phyloP scores from a whole-genome alignment of 2,113 vertebrate species.

The Calidris pugnax region DNA sequence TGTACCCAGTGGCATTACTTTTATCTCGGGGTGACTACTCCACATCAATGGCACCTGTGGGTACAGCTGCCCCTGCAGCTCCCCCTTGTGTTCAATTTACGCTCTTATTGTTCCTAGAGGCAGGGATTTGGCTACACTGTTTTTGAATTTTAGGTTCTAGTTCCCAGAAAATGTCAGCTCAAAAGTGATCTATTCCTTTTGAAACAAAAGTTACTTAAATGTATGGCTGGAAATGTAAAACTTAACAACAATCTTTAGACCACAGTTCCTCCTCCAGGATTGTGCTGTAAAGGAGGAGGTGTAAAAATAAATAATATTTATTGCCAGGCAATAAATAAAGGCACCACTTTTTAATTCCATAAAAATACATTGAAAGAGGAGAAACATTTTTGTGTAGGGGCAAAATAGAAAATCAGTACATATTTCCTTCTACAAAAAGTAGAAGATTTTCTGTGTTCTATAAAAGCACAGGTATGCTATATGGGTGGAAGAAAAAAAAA shows the following conservation, averaged over 20 bases:
- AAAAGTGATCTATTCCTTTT: neutral
- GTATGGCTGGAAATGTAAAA: slow-evolving; percentile 28
- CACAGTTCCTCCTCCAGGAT: slow-evolving; percentile 57
- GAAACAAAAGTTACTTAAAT: slow-evolving; percentile 12
- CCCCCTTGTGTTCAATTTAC: neutral
- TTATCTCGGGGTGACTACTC: neutral
- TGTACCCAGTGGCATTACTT: neutral
- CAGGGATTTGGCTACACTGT: neutral
- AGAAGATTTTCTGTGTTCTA: neutral
- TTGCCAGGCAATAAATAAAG: slow-evolving; percentile 7
- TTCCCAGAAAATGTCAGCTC: slow-evolving; percentile 21
- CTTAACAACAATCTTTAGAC: slow-evolving; percentile 35
- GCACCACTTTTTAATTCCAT: neutral
- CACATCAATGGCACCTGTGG: neutral
- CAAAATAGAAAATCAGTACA: neutral
- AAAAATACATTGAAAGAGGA: neutral
- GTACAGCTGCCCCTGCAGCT: neutral
- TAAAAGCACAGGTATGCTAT: neutral
- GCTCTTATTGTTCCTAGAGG: neutral
- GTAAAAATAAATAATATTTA: slow-evolving; percentile 12
- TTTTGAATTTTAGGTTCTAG: neutral
- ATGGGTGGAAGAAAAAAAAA: neutral
- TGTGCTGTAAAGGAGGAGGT: slow-evolving; percentile 43
- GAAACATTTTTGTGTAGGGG: neutral
- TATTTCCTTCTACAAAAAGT: neutral